These are phyloP conservation scores for Reticulitermes lucifugus DNA, from an alignment of 2,888 invertebrate species.

Conservation along the genomic window DNA sequence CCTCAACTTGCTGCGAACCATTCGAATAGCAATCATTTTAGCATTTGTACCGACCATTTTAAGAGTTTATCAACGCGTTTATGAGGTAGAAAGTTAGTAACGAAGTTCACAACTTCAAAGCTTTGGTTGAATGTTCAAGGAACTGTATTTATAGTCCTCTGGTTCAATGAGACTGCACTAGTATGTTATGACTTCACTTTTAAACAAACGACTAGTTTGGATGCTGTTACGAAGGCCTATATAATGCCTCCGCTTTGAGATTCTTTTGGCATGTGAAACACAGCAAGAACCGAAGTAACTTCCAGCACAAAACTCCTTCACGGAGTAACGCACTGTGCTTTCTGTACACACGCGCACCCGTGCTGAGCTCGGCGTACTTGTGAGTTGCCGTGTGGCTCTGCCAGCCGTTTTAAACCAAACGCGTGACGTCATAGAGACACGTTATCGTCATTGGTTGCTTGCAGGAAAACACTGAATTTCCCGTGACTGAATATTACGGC, in stretches of 20 bases:
- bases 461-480: neutral
- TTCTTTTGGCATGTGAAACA: neutral
- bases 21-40: constrained; percentile 83
- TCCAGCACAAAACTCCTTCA: neutral
- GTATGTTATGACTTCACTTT: neutral
- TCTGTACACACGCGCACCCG: neutral
- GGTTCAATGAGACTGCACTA: constrained; percentile 4
- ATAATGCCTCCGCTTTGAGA: neutral
- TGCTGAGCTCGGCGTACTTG: neutral
- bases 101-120: constrained; percentile 10
- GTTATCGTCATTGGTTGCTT: constrained; percentile 30
- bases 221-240: neutral
- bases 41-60: constrained; percentile 89
- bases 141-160: constrained; percentile 5
- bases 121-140: constrained; percentile 15
- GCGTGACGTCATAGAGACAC: constrained; percentile 37
- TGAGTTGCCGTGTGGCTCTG: neutral
- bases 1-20: constrained; percentile 91
- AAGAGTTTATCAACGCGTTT: neutral
- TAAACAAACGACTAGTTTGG: neutral
- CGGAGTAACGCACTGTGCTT: neutral
- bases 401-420: constrained; percentile 32
- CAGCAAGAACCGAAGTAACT: neutral
- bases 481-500: constrained; percentile 23
- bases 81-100: constrained; percentile 1